phyloP scores from a whole-genome alignment of 2,113 vertebrate genomes.

The Chascanopsetta lugubris region DNA sequence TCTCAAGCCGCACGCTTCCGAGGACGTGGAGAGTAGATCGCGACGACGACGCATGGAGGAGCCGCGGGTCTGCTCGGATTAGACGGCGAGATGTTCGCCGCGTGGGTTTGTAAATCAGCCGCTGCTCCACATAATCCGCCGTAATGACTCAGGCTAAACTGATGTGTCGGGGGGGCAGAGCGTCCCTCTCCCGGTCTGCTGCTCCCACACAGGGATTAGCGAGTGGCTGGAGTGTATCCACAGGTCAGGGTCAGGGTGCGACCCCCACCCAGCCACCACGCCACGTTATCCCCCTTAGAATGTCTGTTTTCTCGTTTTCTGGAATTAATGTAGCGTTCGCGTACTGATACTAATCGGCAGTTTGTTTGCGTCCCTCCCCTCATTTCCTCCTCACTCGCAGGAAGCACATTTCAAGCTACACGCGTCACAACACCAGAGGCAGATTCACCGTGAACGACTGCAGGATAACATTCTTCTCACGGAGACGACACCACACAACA shows the following conservation, averaged over 20 bases:
- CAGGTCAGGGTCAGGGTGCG: constrained; percentile 21
- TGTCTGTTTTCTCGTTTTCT: not conserved
- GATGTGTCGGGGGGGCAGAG: constrained; percentile 32
- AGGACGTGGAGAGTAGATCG: not conserved
- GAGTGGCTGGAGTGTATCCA: constrained; percentile 22
- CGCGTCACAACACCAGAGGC: not conserved
- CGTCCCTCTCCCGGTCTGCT: constrained; percentile 5
- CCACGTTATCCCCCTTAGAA: too few species aligned
- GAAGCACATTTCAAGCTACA: constrained; percentile 8
- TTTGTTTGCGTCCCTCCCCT: constrained; percentile 33
- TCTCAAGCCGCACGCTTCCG: not conserved
- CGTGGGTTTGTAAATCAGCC: constrained; percentile 44
- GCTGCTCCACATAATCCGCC: constrained; percentile 37
- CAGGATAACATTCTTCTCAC: not conserved
- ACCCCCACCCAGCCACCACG: not conserved
- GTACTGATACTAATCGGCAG: constrained; percentile 13
- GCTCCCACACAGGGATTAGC: constrained; percentile 38
- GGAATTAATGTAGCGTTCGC: not conserved
- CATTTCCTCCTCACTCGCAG: constrained; percentile 45
- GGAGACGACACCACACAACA: too few species aligned
- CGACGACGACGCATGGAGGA: constrained; percentile 10
- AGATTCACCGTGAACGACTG: not conserved
- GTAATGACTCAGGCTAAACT: constrained; percentile 53
- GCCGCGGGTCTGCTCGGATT: constrained; percentile 9
- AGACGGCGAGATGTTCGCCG: constrained; percentile 11